Percentiles rank a stretch among this genome's conserved stretches.
Evolutionary conservation across 2,888 invertebrate genomes (phyloP).

Genomic region (Antitype chi): DNA sequence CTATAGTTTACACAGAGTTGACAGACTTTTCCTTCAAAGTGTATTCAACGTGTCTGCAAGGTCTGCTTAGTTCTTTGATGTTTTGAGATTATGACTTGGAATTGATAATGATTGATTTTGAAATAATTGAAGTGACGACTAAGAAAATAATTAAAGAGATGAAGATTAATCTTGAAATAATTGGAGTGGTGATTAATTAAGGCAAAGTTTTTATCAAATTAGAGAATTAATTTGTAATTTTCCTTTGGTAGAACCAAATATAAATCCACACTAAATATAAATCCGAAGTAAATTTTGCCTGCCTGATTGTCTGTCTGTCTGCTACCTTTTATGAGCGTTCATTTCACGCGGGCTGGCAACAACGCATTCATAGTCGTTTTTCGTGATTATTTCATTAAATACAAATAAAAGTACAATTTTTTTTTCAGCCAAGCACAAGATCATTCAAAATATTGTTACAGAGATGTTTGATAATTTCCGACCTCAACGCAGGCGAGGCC

Average conservation of each 20-base stretch:
- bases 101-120: constrained; percentile 28
- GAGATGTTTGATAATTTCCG: too few relatives aligned
- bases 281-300: neutral
- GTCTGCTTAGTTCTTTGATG: constrained; percentile 16
- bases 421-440: too few relatives aligned
- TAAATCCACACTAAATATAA: neutral
- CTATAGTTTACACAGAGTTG: neutral
- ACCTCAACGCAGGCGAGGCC: too few relatives aligned
- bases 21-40: constrained; percentile 24
- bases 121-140: constrained; percentile 41
- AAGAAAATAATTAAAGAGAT: constrained; percentile 34
- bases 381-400: too few relatives aligned
- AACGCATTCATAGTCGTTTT: too few relatives aligned
- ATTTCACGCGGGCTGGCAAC: too few relatives aligned
- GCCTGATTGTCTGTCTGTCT: neutral
- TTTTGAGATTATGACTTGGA: constrained; percentile 4
- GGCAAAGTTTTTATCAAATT: constrained; percentile 7
- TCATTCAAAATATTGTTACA: too few relatives aligned
- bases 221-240: constrained; percentile 23
- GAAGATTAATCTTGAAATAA: constrained; percentile 26
- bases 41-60: constrained; percentile 9
- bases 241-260: neutral
- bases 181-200: constrained; percentile 20
- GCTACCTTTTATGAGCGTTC: too few relatives aligned
- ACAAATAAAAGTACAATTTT: too few relatives aligned